phyloP scores from a whole-genome alignment of 2,113 vertebrate genomes.

The Machaerirhynchus nigripectus region DNA sequence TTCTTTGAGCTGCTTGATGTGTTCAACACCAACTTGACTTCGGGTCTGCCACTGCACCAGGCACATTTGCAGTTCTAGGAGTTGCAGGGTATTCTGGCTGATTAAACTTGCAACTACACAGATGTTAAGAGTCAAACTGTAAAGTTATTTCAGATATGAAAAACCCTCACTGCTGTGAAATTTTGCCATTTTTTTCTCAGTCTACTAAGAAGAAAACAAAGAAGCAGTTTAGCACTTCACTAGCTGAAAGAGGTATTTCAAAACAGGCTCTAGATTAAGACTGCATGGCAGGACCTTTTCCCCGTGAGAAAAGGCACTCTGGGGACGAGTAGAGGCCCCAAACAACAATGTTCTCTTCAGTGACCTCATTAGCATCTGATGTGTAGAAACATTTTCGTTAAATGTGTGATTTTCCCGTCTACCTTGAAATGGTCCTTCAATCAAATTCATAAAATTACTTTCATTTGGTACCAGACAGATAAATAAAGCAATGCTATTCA shows the following conservation, averaged over 20 bases:
- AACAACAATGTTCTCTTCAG: neutral
- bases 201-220: neutral
- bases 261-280: neutral
- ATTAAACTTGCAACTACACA: neutral
- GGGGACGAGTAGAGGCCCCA: neutral
- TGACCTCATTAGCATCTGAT: neutral
- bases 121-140: neutral
- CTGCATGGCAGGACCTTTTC: neutral
- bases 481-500: neutral
- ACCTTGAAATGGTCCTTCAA: neutral
- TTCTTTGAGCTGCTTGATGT: neutral
- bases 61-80: neutral
- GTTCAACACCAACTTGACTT: neutral
- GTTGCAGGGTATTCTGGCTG: neutral
- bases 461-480: neutral
- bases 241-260: neutral
- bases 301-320: neutral
- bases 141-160: neutral
- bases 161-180: neutral
- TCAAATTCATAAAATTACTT: slow-evolving; percentile 7
- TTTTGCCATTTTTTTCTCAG: neutral
- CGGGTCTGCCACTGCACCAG: neutral
- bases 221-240: neutral
- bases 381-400: neutral
- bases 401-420: neutral